phyloP scores from a whole-genome alignment of 2,797 vertebrate genomes.

The Natrix natrix region DNA sequence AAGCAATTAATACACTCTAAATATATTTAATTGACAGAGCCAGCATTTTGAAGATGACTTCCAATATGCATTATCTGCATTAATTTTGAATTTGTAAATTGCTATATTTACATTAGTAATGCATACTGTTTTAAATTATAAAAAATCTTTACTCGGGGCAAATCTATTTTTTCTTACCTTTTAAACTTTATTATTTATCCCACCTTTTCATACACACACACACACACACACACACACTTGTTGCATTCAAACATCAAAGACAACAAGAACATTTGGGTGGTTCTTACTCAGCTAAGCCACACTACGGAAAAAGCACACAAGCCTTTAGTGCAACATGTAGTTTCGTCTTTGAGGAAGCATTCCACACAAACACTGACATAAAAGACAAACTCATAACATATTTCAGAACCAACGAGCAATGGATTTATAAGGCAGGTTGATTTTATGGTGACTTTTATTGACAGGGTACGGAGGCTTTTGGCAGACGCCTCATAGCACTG shows the following conservation, averaged over 20 bases:
- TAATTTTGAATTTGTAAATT: constrained; percentile 60
- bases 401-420: constrained; percentile 77
- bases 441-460: constrained; percentile 81
- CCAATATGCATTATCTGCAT: constrained; percentile 18
- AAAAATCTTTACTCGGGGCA: constrained; percentile 44
- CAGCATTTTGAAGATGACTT: constrained; percentile 22
- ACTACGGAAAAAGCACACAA: constrained; percentile 39
- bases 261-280: constrained; percentile 15
- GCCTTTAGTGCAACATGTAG: constrained; percentile 34
- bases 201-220: background rate
- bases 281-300: constrained; percentile 40
- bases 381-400: constrained; percentile 73
- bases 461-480: constrained; percentile 76
- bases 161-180: constrained; percentile 36
- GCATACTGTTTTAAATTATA: constrained; percentile 31
- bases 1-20: constrained; percentile 32
- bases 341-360: constrained; percentile 63
- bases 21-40: constrained; percentile 43
- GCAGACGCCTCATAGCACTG: constrained; percentile 75
- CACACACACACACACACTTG: accelerated
- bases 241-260: background rate
- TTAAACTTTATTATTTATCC: constrained; percentile 22
- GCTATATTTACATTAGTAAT: constrained; percentile 37
- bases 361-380: constrained; percentile 65
- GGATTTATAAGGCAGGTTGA: constrained; percentile 81